A percentile compares a stretch with the other conserved stretches of the same genome.
These are phyloP conservation scores for Tribolium madens DNA, from an alignment of 1,140 invertebrate genomes.

Conservation along the genomic window DNA sequence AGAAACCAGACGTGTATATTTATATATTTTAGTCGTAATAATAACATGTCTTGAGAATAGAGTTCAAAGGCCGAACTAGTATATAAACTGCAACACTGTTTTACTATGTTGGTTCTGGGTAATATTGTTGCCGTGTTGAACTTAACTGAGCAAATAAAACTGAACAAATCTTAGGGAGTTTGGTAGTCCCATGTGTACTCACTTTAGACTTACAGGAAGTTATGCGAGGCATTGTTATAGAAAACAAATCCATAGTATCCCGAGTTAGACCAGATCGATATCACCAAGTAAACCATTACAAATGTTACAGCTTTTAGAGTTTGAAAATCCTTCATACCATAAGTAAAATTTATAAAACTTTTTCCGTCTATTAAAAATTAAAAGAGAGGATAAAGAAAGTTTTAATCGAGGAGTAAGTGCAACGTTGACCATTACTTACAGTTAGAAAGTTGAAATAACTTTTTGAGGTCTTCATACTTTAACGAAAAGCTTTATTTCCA, in stretches of 20 bases:
- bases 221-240: slow-evolving; percentile 35
- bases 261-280: not conserved
- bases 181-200: slow-evolving; percentile 31
- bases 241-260: slow-evolving; percentile 17
- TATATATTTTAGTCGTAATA: slow-evolving; percentile 5
- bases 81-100: slow-evolving; percentile 27
- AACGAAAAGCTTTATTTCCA: not conserved
- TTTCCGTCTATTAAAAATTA: not conserved
- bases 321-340: not conserved
- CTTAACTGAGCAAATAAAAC: slow-evolving; percentile 34
- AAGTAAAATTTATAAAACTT: not conserved
- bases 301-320: not conserved
- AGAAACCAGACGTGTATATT: slow-evolving; percentile 9
- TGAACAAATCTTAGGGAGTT: slow-evolving; percentile 37
- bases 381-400: not conserved
- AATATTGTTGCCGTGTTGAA: slow-evolving; percentile 35
- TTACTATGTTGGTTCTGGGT: slow-evolving; percentile 23
- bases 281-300: not conserved
- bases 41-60: slow-evolving; percentile 13
- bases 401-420: not conserved
- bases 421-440: not conserved
- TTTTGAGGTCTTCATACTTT: not conserved
- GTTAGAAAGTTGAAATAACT: slow-evolving; percentile 13
- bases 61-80: slow-evolving; percentile 23
- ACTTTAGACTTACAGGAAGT: slow-evolving; percentile 33